phyloP scores from a whole-genome alignment of 2,113 vertebrate species.

The Lagenorhynchus albirostris region DNA sequence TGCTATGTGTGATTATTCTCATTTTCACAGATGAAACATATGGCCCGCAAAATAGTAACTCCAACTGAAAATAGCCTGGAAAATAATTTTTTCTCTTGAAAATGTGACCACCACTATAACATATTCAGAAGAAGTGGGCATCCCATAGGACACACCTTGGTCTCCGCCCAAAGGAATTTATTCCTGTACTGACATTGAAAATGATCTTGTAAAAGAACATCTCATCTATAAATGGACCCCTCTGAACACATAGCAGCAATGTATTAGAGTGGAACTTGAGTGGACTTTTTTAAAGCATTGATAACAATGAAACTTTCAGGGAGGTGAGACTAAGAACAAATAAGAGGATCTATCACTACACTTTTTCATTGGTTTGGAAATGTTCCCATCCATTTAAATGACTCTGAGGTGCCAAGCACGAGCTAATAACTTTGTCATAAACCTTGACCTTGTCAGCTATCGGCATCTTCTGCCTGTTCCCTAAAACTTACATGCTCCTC shows the following conservation, averaged over 20 bases:
- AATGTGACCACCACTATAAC: slow-evolving; percentile 13
- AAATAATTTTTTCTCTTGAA: slow-evolving; percentile 30
- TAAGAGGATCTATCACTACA: background rate
- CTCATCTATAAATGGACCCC: background rate
- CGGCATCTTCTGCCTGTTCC: background rate
- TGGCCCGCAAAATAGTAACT: slow-evolving; percentile 22
- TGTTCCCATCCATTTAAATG: background rate
- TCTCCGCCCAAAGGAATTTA: slow-evolving; percentile 32
- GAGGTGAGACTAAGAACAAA: slow-evolving; percentile 8
- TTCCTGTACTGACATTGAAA: slow-evolving; percentile 38
- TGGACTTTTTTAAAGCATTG: background rate
- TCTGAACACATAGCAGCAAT: background rate
- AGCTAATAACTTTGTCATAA: background rate
- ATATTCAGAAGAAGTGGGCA: slow-evolving; percentile 25
- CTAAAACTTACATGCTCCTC: background rate
- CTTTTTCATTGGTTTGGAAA: background rate
- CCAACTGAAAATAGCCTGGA: slow-evolving; percentile 33
- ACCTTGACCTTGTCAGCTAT: background rate
- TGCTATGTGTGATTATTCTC: slow-evolving; percentile 35
- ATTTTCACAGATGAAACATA: slow-evolving; percentile 39
- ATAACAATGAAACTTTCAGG: slow-evolving; percentile 16
- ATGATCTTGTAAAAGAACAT: slow-evolving; percentile 25
- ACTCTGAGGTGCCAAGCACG: background rate
- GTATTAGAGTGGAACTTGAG: background rate
- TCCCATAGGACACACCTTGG: background rate